These are phyloP conservation scores for Diachasmimorpha longicaudata DNA, from an alignment of 1,140 invertebrate genomes.

Conservation along the genomic window DNA sequence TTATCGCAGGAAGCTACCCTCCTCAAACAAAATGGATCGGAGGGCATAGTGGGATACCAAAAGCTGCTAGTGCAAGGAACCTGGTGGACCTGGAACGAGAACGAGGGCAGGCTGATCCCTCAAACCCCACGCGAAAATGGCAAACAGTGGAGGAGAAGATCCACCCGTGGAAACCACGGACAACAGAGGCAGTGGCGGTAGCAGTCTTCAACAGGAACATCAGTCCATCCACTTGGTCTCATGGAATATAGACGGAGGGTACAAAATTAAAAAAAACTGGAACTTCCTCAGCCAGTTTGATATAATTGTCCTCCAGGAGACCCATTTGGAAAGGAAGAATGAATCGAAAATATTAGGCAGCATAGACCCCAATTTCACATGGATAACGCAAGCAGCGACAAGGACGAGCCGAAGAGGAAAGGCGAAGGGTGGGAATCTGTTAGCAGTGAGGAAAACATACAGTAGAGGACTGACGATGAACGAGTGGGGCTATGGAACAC, in stretches of 20 bases:
- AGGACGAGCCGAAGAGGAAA: constrained; percentile 17
- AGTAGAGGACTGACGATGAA: neutral
- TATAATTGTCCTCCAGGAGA: constrained; percentile 28
- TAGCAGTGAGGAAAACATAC: neutral
- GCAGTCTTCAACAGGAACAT: neutral
- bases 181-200: neutral
- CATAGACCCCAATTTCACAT: constrained; percentile 11
- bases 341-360: constrained; percentile 5
- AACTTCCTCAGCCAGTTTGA: too few relatives aligned
- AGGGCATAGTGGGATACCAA: neutral
- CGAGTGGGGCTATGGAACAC: neutral
- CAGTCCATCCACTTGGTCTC: neutral
- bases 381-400: constrained; percentile 9
- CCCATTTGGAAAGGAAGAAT: constrained; percentile 17
- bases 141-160: neutral
- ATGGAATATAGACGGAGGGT: neutral
- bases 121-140: neutral
- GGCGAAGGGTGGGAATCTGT: constrained; percentile 13
- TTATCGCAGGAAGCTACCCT: neutral
- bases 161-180: neutral
- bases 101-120: neutral
- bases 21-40: neutral
- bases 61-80: neutral
- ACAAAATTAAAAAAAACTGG: neutral
- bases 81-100: too few relatives aligned